Evolutionary conservation across 2,113 vertebrate genomes (phyloP), one percentile per base, ranked within the genome.

Genomic region (Tursiops truncatus): DNA sequence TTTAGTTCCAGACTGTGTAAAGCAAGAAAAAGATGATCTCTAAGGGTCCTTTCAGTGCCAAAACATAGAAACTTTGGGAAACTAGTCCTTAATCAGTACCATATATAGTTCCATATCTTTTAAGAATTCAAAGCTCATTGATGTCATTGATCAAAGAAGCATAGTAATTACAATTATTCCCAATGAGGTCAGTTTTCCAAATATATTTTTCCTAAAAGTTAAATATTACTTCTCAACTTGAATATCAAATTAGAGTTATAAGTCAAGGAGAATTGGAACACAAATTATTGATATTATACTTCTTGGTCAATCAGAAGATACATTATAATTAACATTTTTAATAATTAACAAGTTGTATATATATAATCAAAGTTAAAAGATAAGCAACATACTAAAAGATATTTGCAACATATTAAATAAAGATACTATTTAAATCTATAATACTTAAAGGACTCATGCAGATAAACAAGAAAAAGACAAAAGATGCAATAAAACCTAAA

Each of bases 101-200:
- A 67, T 53, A 28, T 53, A 28, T 70, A 62, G 28, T 81, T 95
- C 23, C 20, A 14, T 38, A 84, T 95, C 41, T n/a, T 90, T 71
- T 91, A 79, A 86, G 62, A 94, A 91, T 41, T 90, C 58, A 96
- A 92, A 93, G 15, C 11, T 58, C 36, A 68, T 28, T 80, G 73
- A 86, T 67, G 38, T 76, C 21, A 70, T 41, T 79, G 15, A 85
- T 91, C 36, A 91, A 44, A 90, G 12, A 85, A 95, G 21, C 65
- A n/a, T 74, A 67, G 84, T 83, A 65, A 87, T 79, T 82, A 80
- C 86, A 92, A 76, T 74, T 86, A 76, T 91, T 92, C 58, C 50
- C n/a, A 91, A 65, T 68, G 93, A 89, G 13, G 31, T 87, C 53
- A 83, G 93, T 90, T 44, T 97, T 92, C 84, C 26, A 95, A 92